Base-by-base conservation (phyloP, 2,888 invertebrate species). In the Seladonia tumulorum region DNA sequence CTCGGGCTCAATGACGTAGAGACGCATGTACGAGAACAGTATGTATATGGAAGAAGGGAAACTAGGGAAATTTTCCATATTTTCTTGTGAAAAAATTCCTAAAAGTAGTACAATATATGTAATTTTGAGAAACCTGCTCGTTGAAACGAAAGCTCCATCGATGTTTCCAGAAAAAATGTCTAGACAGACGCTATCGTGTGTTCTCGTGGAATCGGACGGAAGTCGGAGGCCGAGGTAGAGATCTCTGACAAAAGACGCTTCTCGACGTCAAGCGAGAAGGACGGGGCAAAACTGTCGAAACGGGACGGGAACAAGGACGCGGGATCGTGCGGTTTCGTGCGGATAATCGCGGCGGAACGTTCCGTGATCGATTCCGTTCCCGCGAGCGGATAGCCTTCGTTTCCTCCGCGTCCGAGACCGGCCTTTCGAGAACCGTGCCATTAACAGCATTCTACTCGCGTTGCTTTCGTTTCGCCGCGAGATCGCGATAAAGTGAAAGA, bases 281-380 rank as follows among this genome's bases (percentile, higher is more conserved):
- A 39, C 68, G 22, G 39, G 12, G 3, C 39, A 16, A 60, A 25
- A 60, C 16, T 25, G 60, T 5, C 60, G 60, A 29, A 60, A 60
- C 39, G 75, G 73, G 53, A 25, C 57, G 45, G 25, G 74, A 76
- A 76, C 80, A 79, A 83, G 84, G 76, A 76, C 73, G 35, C 63
- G 72, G 53, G 53, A 84, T 76, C 75, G 57, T 68, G 25, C 47
- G 76, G 76, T 81, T 86, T 86, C 87, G 87, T 89, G 89, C 89
- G 49, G 86, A 82, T 87, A 89, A 89, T 89, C 76, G 66, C 79
- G 39, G 22, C 39, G 22, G 49, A 53, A 14, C 70, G 71, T 86
- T 72, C 42, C 81, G 84, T 75, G 75, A 81, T 87, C 76, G 72
- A 42, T 45, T 57, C 81, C 39, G 16, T 25, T 76, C 45, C 47